Evolutionary conservation across 2,888 invertebrate species (phyloP), one percentile per base, ranked within the genome.

Genomic region (Tachina lurida): DNA sequence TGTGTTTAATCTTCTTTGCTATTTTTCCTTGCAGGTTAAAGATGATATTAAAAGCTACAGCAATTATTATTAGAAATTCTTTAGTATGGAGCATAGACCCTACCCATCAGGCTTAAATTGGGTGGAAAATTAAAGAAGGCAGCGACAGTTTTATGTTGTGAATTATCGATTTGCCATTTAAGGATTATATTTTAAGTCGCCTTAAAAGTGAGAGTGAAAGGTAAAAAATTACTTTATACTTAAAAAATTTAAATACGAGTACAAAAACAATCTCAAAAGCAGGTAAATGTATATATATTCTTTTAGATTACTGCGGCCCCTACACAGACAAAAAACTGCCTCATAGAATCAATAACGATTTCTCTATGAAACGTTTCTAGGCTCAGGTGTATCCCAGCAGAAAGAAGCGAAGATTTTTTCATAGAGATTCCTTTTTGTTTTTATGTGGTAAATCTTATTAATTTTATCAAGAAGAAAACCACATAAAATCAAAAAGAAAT

Each of bases 41-140:
- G 13, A 60, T 9, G 19, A 19, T 65, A 45, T 65, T 19, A 9
- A 19, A 65, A 22, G 19, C 3, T 15, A 22, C 15, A 22, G 47
- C 15, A 47, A 47, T 22, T 47, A 19, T 15, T 65, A 47, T 65
- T 65, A 1, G 17, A 45, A 47, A 47, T 22, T 22, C 65, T 47
- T 47, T 17, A 22, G 8, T 47, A 10, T 22, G 1, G 65, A 65
- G 22, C 15, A 65, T 22, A 13, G 10, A 8, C 15, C 19, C 22
- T 22, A 22, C 47, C 47, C 0, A 65, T 65, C 47, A 47, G 15
- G 10, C 12, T 65, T 45, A 45, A 65, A 47, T 65, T 65, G 65
- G 22, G 47, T 15, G 19, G 47, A 45, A 65, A 65, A 22, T 19
- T 22, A 9, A 60, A 60, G n/a, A 15, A 56, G 17, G 19, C 17